Percentiles rank a stretch among this genome's conserved stretches.
These are phyloP conservation scores for Phengaris arion DNA, from an alignment of 2,888 invertebrate genomes.

Conservation along the genomic window DNA sequence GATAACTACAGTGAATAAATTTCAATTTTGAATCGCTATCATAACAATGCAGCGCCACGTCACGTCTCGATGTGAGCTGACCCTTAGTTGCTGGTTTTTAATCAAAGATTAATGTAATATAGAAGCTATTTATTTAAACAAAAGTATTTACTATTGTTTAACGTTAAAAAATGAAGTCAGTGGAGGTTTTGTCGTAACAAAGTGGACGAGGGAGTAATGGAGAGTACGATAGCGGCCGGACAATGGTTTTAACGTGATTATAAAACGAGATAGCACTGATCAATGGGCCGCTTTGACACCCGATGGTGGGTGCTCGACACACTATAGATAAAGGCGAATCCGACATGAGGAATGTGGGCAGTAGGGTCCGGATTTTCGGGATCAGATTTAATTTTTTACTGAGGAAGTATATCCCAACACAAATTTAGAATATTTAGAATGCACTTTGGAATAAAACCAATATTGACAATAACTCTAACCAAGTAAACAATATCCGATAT, in stretches of 20 bases:
- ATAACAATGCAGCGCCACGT: too few relatives aligned
- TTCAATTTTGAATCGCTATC: too few relatives aligned
- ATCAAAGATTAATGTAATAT: slow-evolving; percentile 8
- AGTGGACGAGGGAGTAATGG: slow-evolving; percentile 21
- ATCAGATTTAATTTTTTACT: too few relatives aligned
- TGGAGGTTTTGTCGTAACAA: slow-evolving; percentile 3
- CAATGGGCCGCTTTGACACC: slow-evolving; percentile 75
- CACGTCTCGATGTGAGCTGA: not conserved
- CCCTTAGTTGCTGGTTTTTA: not conserved
- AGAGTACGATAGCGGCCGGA: slow-evolving; percentile 25
- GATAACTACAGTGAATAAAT: too few relatives aligned
- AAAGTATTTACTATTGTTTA: not conserved
- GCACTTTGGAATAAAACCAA: too few relatives aligned
- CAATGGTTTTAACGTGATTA: slow-evolving; percentile 32
- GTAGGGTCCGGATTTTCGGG: too few relatives aligned
- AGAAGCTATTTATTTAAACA: not conserved
- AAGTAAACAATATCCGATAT: too few relatives aligned
- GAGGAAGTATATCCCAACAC: too few relatives aligned
- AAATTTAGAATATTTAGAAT: too few relatives aligned
- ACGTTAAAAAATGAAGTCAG: not conserved
- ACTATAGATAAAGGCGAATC: not conserved
- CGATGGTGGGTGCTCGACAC: slow-evolving; percentile 47
- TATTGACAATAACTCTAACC: too few relatives aligned
- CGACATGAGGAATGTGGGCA: too few relatives aligned
- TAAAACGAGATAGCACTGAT: slow-evolving; percentile 45